Evolutionary conservation across 2,113 vertebrate genomes (phyloP).

Genomic region (Prinia subflava): DNA sequence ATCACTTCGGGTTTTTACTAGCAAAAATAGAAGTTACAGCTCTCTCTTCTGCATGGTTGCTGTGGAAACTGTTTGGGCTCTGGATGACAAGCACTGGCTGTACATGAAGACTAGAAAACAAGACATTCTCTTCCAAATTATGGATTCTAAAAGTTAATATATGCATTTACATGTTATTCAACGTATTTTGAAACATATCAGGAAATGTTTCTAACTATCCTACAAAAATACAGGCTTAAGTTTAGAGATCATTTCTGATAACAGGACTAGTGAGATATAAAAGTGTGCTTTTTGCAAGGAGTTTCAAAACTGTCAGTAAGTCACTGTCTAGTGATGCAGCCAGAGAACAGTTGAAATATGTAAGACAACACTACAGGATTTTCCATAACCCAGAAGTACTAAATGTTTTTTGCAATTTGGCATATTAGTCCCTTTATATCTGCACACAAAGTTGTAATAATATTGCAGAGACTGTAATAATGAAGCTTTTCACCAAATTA

Average conservation of each 20-base stretch:
- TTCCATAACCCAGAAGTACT: neutral
- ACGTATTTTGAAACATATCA: neutral
- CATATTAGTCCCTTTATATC: neutral
- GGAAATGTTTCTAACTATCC: neutral
- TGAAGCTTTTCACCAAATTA: neutral
- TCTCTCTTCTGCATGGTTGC: conserved; percentile 59
- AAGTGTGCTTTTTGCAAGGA: neutral
- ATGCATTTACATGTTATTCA: neutral
- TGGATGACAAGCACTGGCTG: conserved; percentile 33
- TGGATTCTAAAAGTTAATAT: neutral
- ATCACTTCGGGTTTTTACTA: conserved; percentile 32
- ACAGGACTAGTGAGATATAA: neutral
- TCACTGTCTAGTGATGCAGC: neutral
- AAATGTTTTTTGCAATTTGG: neutral
- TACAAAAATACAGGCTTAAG: neutral
- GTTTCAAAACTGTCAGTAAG: neutral
- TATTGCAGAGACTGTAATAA: neutral
- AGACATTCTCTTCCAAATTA: neutral
- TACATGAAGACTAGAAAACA: conserved; percentile 29
- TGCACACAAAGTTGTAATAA: neutral
- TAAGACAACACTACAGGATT: neutral
- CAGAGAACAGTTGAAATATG: neutral
- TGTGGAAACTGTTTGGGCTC: conserved; percentile 67
- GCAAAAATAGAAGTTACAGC: conserved; percentile 25
- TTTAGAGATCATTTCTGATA: neutral